phyloP scores from a whole-genome alignment of 2,113 vertebrate species.

The Cephalopholis sonnerati region DNA sequence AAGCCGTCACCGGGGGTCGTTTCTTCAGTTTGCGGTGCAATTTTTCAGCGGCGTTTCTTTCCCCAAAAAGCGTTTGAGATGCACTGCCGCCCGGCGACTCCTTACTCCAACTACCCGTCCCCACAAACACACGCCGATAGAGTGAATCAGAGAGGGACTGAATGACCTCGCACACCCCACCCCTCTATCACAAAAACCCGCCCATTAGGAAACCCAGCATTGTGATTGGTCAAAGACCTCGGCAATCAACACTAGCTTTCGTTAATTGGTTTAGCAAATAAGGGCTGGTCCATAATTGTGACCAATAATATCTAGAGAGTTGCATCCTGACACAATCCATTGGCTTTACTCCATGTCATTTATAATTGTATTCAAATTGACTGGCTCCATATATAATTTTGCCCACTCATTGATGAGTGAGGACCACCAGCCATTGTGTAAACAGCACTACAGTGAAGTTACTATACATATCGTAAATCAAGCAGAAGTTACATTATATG shows the following conservation, averaged over 20 bases:
- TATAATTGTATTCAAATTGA: conserved; percentile 54
- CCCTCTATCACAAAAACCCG: conserved; percentile 64
- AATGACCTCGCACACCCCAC: conserved; percentile 86
- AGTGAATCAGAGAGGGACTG: conserved; percentile 84
- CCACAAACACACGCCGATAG: conserved; percentile 84
- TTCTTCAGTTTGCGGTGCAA: conserved; percentile 57
- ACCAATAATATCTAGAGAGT: conserved; percentile 60
- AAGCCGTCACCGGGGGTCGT: conserved; percentile 63
- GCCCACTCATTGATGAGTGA: conserved; percentile 79
- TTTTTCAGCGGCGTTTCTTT: conserved; percentile 62
- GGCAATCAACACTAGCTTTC: conserved; percentile 55
- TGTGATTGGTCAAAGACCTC: conserved; percentile 43
- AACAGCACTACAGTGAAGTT: conserved; percentile 57
- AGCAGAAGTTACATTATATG: conserved; percentile 29
- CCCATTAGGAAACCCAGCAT: conserved; percentile 4
- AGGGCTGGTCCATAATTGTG: conserved; percentile 53
- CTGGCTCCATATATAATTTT: conserved; percentile 63
- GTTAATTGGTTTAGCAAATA: conserved; percentile 61
- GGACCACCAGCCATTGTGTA: conserved; percentile 69
- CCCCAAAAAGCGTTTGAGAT: conserved; percentile 57
- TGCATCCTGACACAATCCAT: conserved; percentile 47
- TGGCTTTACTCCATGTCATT: conserved; percentile 67
- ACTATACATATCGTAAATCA: conserved; percentile 26
- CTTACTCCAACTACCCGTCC: conserved; percentile 78
- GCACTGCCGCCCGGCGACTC: conserved; percentile 80